A percentile compares a stretch with the other conserved stretches of the same genome.
Conservation (phyloP, 2,113 vertebrate species). For the Leuciscus idus region DNA sequence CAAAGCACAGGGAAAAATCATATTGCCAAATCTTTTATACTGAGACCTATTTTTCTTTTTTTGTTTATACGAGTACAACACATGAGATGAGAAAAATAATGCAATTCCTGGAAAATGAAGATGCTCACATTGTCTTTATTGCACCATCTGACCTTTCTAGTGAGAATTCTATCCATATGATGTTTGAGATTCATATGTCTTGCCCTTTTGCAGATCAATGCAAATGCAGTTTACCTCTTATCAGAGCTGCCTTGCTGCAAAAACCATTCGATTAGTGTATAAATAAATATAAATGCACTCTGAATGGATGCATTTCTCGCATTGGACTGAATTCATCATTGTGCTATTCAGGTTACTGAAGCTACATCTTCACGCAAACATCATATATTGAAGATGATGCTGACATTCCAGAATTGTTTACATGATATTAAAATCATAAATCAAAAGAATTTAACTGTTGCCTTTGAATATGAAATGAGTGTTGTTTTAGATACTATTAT, state of each 20-base stretch:
- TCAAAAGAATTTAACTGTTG: conserved; percentile 2
- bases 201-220: conserved; percentile 22
- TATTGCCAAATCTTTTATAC: conserved; percentile 50
- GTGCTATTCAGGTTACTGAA: conserved; percentile 5
- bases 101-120: conserved; percentile 4
- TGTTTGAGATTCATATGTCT: conserved; percentile 8
- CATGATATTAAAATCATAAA: neutral
- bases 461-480: conserved; percentile 2
- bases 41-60: conserved; percentile 44
- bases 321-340: conserved; percentile 5
- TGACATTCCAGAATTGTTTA: conserved; percentile 41
- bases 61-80: conserved; percentile 23
- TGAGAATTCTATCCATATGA: conserved; percentile 11
- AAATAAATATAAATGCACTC: conserved; percentile 14
- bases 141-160: conserved; percentile 15
- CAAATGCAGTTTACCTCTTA: conserved; percentile 20
- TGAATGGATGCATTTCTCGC: neutral
- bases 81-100: conserved; percentile 43
- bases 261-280: neutral
- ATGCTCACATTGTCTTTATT: conserved; percentile 25
- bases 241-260: neutral
- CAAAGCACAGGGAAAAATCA: neutral
- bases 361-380: neutral
- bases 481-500: conserved; percentile 1
- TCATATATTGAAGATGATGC: conserved; percentile 8